phyloP scores from a whole-genome alignment of 2,797 vertebrate genomes.

The Xiphorhynchus erythropygius region DNA sequence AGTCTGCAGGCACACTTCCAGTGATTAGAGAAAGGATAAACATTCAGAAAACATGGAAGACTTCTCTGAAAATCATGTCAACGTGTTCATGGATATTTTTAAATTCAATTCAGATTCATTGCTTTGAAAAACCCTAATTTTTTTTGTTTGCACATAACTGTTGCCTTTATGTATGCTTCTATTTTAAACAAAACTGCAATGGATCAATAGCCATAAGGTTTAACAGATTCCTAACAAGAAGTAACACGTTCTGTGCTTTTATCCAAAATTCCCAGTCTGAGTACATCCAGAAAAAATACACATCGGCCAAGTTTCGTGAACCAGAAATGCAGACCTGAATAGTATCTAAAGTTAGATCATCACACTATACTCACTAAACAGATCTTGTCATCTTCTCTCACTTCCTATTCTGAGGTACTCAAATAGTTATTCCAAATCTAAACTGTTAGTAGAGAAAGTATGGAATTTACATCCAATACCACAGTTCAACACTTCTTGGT shows the following conservation, averaged over 20 bases:
- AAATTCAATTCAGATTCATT: not conserved
- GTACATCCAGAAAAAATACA: not conserved
- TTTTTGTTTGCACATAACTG: not conserved
- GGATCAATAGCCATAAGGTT: slow-evolving; percentile 20
- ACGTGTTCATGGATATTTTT: slow-evolving; percentile 1
- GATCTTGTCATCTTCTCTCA: not conserved
- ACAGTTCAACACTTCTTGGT: not conserved
- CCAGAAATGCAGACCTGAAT: not conserved
- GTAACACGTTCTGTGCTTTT: not conserved
- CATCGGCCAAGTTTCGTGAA: not conserved
- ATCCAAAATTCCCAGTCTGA: not conserved
- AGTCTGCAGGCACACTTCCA: not conserved
- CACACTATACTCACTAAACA: not conserved
- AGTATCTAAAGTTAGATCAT: not conserved
- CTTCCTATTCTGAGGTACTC: not conserved
- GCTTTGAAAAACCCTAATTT: not conserved
- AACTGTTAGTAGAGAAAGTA: not conserved
- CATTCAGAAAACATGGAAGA: not conserved
- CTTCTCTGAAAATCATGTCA: not conserved
- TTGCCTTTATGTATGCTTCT: not conserved
- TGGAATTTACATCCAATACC: not conserved
- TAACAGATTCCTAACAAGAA: slow-evolving; percentile 23
- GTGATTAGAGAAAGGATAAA: slow-evolving; percentile 9
- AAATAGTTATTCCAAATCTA: not conserved
- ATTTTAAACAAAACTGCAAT: slow-evolving; percentile 16